Percentiles rank a stretch among this genome's conserved stretches.
Conservation (phyloP, 2,113 vertebrate species). For the Toxostoma redivivum region DNA sequence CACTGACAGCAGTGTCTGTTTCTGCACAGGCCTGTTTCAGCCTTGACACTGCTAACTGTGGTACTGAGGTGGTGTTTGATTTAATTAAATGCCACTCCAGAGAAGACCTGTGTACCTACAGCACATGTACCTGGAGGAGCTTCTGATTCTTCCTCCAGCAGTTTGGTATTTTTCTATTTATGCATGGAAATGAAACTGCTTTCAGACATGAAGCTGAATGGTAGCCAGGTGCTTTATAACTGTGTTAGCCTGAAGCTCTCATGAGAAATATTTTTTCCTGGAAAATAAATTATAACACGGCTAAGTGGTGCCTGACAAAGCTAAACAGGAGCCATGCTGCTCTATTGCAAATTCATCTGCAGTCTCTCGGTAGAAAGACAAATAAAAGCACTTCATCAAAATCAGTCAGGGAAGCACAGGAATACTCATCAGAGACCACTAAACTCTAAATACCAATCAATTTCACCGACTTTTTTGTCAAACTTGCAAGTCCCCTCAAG, state of each 20-base stretch:
- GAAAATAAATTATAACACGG: slow-evolving; percentile 85
- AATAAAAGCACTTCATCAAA: slow-evolving; percentile 87
- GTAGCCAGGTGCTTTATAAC: slow-evolving; percentile 82
- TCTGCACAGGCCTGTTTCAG: background rate
- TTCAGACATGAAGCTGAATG: slow-evolving; percentile 67
- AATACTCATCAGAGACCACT: slow-evolving; percentile 78
- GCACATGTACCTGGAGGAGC: background rate
- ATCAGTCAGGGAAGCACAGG: slow-evolving; percentile 81
- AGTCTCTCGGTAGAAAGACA: slow-evolving; percentile 80
- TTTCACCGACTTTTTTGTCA: slow-evolving; percentile 80
- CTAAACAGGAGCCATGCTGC: slow-evolving; percentile 80
- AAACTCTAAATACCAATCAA: slow-evolving; percentile 85
- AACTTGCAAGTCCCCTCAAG: slow-evolving; percentile 75
- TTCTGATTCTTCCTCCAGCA: background rate
- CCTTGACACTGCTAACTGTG: background rate
- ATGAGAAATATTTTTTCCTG: slow-evolving; percentile 80
- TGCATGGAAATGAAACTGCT: slow-evolving; percentile 63
- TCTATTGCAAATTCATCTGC: slow-evolving; percentile 80
- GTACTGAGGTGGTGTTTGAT: background rate
- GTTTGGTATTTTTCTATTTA: slow-evolving; percentile 28
- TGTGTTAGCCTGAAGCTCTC: slow-evolving; percentile 78
- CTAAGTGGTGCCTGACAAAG: slow-evolving; percentile 84
- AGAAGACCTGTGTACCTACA: background rate
- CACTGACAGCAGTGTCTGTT: background rate
- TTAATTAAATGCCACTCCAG: background rate